Percentiles rank a stretch among this genome's conserved stretches.
phyloP scores from a whole-genome alignment of 2,797 vertebrate genomes.

The Thamnophis elegans region DNA sequence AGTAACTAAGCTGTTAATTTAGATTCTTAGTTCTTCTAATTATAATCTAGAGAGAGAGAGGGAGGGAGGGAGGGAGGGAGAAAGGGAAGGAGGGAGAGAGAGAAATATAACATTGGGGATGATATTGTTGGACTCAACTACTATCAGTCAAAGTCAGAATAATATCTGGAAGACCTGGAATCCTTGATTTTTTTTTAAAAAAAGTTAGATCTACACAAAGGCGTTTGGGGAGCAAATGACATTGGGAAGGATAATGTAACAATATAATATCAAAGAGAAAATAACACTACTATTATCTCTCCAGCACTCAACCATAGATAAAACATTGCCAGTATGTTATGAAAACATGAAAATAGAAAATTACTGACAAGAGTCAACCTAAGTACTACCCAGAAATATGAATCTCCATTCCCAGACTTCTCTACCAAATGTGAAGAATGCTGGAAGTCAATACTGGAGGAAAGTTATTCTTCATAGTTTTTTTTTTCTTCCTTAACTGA shows the following conservation, averaged over 20 bases:
- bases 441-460: neutral
- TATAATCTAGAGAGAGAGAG: neutral
- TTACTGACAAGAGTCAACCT: neutral
- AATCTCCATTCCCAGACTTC: neutral
- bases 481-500: neutral
- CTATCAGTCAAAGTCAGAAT: neutral
- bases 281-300: neutral
- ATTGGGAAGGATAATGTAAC: neutral
- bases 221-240: neutral
- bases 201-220: neutral
- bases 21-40: neutral
- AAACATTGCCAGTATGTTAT: neutral
- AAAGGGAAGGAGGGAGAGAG: neutral
- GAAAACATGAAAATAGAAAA: neutral
- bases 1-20: neutral
- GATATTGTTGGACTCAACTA: neutral
- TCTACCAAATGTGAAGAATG: neutral
- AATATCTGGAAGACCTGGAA: neutral
- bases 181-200: neutral
- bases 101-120: neutral
- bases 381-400: neutral
- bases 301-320: neutral
- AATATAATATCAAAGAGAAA: neutral
- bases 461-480: neutral
- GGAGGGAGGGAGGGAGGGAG: neutral